Evolutionary conservation across 2,888 invertebrate species (phyloP).

Genomic region (Corbicula japonica): DNA sequence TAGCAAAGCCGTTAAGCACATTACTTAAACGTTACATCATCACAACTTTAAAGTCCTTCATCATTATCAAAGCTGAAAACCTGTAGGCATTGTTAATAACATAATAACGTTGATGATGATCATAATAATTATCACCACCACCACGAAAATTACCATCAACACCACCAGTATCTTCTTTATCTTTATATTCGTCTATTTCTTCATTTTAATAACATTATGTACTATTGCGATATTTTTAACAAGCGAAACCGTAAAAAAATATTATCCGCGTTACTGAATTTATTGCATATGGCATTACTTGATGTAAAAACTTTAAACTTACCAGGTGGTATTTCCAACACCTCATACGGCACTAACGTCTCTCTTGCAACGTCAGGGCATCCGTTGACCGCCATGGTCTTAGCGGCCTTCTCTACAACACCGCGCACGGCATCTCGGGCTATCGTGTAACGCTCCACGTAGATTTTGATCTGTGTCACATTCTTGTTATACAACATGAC

Average conservation of each 20-base stretch:
- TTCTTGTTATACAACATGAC: conserved; percentile 57
- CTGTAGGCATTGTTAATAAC: not conserved
- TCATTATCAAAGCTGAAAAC: not conserved
- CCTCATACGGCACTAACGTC: conserved; percentile 39
- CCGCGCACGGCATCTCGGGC: conserved; percentile 40
- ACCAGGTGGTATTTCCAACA: conserved; percentile 47
- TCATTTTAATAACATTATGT: not conserved
- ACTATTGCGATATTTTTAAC: not conserved
- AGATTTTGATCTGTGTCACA: conserved; percentile 46
- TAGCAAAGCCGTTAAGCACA: not conserved
- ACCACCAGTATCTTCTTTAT: not conserved
- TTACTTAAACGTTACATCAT: not conserved
- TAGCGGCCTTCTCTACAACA: conserved; percentile 46
- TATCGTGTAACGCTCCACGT: conserved; percentile 40
- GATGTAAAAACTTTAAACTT: not conserved
- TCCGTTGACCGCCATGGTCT: conserved; percentile 32
- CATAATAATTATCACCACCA: no score
- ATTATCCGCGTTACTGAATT: not conserved
- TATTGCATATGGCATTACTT: not conserved
- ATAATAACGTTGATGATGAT: no score
- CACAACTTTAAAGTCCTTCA: not conserved
- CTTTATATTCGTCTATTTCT: not conserved
- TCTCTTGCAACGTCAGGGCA: conserved; percentile 46
- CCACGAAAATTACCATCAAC: no score
- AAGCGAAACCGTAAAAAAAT: not conserved